Base-by-base conservation (phyloP, 2,113 vertebrate genomes). In the Zingel zingel region DNA sequence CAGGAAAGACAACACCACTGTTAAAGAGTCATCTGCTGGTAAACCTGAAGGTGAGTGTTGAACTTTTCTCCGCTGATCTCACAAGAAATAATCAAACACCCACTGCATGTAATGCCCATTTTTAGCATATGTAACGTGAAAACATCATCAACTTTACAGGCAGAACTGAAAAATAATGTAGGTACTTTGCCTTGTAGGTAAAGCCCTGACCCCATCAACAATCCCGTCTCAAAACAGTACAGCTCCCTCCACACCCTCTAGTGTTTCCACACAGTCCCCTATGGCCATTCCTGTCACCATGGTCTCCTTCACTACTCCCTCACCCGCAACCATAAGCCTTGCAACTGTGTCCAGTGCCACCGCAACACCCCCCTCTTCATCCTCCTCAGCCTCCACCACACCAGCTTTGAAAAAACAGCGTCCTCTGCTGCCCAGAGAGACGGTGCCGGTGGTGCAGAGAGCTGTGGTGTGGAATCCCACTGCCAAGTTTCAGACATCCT, bases 401-500 rank as follows among this genome's bases (percentile, higher is more conserved):
- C 91, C 96, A 25, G 90, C 95, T 43, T 93, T 98, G 88, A 99
- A 98, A 95, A 99, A 99, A 91, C 98, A 98, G 95, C 97, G 98
- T 75, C 97, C 97, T 59, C 95, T 99, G 69, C 95, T 99, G 84
- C 98, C 98, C 33, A 97, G 99, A 90, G 98, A 99, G 94, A 97
- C 97, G 0, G 96, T 96, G 9, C 98, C 98, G 0, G 97, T 97
- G 56, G 97, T 98, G 86, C 97, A 99, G 95, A 95, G 97, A 66
- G 95, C 96, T 0, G 97, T 98, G 58, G 97, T 98, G 92, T 99
- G 98, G 98, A 99, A 97, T 92, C 96, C 98, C 51, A 94, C 96
- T 13, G 95, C 96, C 88, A 99, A 99, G 92, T 99, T 99, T 94
- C 98, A 99, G 95, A 98, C 97, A 0, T 98, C 98, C 3, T 99